Base-by-base conservation (phyloP, 2,888 invertebrate genomes). In the Erannis defoliaria region DNA sequence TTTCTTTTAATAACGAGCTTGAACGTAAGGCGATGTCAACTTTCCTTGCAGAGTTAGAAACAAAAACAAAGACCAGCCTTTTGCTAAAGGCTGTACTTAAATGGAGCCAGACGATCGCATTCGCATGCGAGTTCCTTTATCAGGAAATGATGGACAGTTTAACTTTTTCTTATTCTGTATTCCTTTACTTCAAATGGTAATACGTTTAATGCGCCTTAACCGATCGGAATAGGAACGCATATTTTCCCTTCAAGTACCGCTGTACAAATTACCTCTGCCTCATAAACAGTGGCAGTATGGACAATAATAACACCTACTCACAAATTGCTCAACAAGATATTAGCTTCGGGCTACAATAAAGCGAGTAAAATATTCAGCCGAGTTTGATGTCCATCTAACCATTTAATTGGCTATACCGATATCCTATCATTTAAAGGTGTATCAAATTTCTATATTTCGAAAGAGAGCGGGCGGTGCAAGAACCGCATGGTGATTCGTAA, bases 21-120 rank as follows among this genome's bases (percentile, higher is more conserved):
- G 64, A 77, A 77, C 78, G 77, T 88, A 91, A 85, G 90, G 89
- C 75, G 59, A 88, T 58, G 78, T 66, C 90, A 86, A 86, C 89
- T 89, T 90, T 89, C 90, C 90, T 87, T 90, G 82, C 82, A 57
- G 76, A 86, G 87, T 86, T 89, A 88, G 89, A 85, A 73, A 79
- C 77, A 88, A 90, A 89, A 90, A 88, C 62, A 42, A 31, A 35
- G 14, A 19, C 38, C 31, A 38, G 35, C 14, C 55, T 61, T 37
- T 46, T 45, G 49, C 55, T 33, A 14, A 23, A 51, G 51, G 50
- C 26, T 57, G 19, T 37, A 43, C 58, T 12, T 46, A 58, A 40
- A 54, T 48, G 53, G 59, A 26, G 29, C 40, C 43, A 23, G 43
- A 50, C 19, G 33, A 50, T 40, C 42, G 26, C 10, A 49, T 60